Percentiles rank a stretch among this genome's conserved stretches.
Conservation (phyloP, 2,113 vertebrate genomes). For the Ceuthmochares aereus region DNA sequence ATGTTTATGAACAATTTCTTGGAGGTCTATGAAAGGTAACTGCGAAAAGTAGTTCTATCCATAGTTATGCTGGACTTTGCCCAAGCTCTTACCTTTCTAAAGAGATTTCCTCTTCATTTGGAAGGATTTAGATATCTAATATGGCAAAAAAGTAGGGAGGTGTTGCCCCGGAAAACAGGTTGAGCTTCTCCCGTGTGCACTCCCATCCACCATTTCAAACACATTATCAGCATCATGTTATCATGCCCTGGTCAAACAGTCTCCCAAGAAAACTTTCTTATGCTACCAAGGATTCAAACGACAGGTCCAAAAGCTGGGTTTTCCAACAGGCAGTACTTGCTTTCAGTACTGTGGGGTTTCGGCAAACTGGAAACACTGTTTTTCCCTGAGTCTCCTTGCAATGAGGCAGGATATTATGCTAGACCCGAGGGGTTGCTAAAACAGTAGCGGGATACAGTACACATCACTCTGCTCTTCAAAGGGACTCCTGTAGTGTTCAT, state of each 20-base stretch:
- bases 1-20: neutral
- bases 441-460: neutral
- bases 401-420: neutral
- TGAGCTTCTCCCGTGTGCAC: neutral
- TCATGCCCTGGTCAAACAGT: neutral
- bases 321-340: neutral
- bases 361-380: neutral
- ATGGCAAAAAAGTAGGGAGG: neutral
- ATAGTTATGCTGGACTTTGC: neutral
- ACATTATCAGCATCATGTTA: neutral
- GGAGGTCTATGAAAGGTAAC: neutral
- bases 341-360: neutral
- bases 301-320: neutral
- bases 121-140: neutral
- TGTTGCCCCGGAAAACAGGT: neutral
- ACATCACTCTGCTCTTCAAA: neutral
- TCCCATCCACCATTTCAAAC: neutral
- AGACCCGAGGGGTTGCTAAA: neutral
- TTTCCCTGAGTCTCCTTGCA: neutral
- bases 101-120: neutral
- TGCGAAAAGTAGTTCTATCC: neutral
- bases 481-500: neutral
- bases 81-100: neutral
- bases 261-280: neutral
- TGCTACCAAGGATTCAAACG: neutral